phyloP scores from a whole-genome alignment of 2,888 invertebrate genomes.

The Chirona hameri region DNA sequence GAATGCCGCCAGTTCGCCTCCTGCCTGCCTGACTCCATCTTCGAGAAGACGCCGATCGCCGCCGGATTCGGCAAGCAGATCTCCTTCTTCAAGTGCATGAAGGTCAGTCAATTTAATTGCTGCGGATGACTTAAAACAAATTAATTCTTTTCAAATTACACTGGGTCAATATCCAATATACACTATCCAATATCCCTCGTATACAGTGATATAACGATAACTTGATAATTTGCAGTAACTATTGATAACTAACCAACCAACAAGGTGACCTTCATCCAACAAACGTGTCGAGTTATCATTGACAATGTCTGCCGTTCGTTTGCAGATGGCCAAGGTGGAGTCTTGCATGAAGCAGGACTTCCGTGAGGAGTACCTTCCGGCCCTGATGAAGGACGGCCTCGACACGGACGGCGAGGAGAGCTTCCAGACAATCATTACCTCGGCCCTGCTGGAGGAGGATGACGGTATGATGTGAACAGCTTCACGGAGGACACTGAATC shows the following conservation, averaged over 20 bases:
- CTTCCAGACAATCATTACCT: slow-evolving; percentile 12
- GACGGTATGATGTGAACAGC: neutral
- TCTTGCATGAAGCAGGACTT: slow-evolving; percentile 22
- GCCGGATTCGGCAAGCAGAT: neutral
- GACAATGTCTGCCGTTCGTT: neutral
- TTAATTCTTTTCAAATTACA: too few relatives aligned
- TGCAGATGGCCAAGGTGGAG: neutral
- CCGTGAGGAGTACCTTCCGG: neutral
- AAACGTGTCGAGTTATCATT: too few relatives aligned
- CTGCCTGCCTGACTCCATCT: neutral
- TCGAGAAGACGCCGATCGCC: neutral
- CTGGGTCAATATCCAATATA: too few relatives aligned
- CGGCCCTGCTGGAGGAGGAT: neutral
- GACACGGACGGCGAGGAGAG: neutral
- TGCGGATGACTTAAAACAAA: too few relatives aligned
- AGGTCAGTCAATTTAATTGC: neutral
- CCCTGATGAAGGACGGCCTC: neutral
- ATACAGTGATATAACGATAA: too few relatives aligned
- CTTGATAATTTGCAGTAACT: too few relatives aligned
- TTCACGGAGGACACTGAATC: too few relatives aligned
- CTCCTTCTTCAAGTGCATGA: neutral
- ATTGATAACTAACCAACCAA: too few relatives aligned
- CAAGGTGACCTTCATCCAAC: too few relatives aligned
- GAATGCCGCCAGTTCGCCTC: neutral
- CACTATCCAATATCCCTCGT: too few relatives aligned